phyloP scores from a whole-genome alignment of 2,113 vertebrate genomes.

The Macroglossus sobrinus region DNA sequence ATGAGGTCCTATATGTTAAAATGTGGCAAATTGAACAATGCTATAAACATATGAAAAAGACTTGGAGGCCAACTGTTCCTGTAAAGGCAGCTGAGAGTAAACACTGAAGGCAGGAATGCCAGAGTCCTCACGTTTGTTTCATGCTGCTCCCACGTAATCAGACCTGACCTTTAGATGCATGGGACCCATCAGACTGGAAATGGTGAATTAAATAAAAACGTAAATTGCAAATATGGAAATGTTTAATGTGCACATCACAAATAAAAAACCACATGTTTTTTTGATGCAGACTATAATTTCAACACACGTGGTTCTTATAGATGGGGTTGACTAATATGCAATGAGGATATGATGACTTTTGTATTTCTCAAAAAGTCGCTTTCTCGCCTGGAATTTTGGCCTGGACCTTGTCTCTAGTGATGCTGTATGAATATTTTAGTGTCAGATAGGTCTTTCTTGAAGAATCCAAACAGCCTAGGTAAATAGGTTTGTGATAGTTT shows the following conservation, averaged over 20 bases:
- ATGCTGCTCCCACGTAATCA: neutral
- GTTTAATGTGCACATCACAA: slow-evolving; percentile 41
- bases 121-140: neutral
- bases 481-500: neutral
- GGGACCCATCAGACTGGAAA: slow-evolving; percentile 44
- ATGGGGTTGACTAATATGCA: neutral
- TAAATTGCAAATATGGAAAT: slow-evolving; percentile 71
- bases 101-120: neutral
- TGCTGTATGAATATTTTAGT: neutral
- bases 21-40: neutral
- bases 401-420: neutral
- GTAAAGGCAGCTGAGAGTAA: neutral
- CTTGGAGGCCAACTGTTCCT: neutral
- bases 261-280: slow-evolving; percentile 21
- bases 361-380: slow-evolving; percentile 16
- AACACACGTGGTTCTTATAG: neutral
- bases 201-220: slow-evolving; percentile 67
- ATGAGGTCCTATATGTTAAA: neutral
- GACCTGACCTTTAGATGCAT: slow-evolving; percentile 14
- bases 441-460: neutral
- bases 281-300: slow-evolving; percentile 2
- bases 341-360: neutral
- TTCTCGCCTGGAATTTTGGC: neutral
- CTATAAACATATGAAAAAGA: neutral
- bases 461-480: neutral